Conservation (phyloP, 2,797 vertebrate genomes). For the Cyclopterus lumpus region DNA sequence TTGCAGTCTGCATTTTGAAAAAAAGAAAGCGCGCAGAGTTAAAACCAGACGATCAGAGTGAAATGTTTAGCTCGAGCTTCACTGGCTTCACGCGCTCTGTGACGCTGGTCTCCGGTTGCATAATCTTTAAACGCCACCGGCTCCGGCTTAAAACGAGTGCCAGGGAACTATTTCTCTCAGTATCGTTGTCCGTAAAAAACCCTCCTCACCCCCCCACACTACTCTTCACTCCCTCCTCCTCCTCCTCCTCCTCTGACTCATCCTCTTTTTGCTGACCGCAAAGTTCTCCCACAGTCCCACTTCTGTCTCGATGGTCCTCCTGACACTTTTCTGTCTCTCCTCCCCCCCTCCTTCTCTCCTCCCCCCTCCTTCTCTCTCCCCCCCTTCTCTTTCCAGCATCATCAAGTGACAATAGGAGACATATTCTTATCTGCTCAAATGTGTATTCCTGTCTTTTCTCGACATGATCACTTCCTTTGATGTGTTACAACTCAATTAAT, state of each 20-base stretch:
- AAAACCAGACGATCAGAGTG: not conserved
- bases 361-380: not conserved
- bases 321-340: slow-evolving; percentile 34
- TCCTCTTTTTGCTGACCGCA: slow-evolving; percentile 48
- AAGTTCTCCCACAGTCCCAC: slow-evolving; percentile 41
- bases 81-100: not conserved
- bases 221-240: not conserved
- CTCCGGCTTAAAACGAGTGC: not conserved
- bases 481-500: not conserved
- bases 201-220: not conserved
- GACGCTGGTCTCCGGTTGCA: not conserved
- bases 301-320: slow-evolving; percentile 31
- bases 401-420: slow-evolving; percentile 14
- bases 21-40: not conserved
- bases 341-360: not conserved
- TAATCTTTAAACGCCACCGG: not conserved
- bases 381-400: slow-evolving; percentile 5
- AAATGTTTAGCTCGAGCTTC: not conserved
- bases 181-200: slow-evolving; percentile 16
- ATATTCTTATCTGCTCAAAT: slow-evolving; percentile 5
- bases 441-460: not conserved
- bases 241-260: slow-evolving; percentile 43
- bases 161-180: slow-evolving; percentile 2
- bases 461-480: not conserved
- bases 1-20: no score